phyloP scores from a whole-genome alignment of 2,888 invertebrate genomes.

The Argyra leucocephala region DNA sequence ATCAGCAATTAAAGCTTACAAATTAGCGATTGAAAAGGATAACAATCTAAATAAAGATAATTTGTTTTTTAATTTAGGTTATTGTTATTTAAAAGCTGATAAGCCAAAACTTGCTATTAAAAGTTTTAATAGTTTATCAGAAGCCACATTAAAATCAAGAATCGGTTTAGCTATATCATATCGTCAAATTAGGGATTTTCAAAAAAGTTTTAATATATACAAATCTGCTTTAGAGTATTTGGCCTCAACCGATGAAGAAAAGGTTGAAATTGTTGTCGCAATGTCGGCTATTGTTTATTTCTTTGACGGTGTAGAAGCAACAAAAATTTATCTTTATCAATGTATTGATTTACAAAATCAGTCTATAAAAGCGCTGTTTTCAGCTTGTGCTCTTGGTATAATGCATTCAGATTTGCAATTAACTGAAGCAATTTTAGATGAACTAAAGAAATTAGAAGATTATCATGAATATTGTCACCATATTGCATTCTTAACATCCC shows the following conservation, averaged over 20 bases:
- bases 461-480: slow-evolving; percentile 52
- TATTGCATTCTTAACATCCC: slow-evolving; percentile 57
- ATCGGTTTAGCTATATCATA: slow-evolving; percentile 71
- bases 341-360: slow-evolving; percentile 47
- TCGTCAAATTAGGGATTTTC: slow-evolving; percentile 45
- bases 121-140: slow-evolving; percentile 56
- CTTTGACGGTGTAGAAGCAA: slow-evolving; percentile 60
- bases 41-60: slow-evolving; percentile 46
- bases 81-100: slow-evolving; percentile 54
- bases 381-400: slow-evolving; percentile 69
- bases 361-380: slow-evolving; percentile 66
- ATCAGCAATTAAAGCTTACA: slow-evolving; percentile 56
- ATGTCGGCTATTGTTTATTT: slow-evolving; percentile 78
- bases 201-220: slow-evolving; percentile 68
- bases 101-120: slow-evolving; percentile 59
- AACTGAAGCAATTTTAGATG: slow-evolving; percentile 60
- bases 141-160: slow-evolving; percentile 61
- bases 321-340: slow-evolving; percentile 70
- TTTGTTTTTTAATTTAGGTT: slow-evolving; percentile 62
- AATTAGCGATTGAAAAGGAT: slow-evolving; percentile 50
- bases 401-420: slow-evolving; percentile 64
- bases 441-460: slow-evolving; percentile 55
- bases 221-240: slow-evolving; percentile 63
- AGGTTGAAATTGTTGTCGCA: slow-evolving; percentile 64
- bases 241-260: slow-evolving; percentile 54